Base-by-base conservation (phyloP, 2,113 vertebrate genomes). In the Catharus bicknelli region DNA sequence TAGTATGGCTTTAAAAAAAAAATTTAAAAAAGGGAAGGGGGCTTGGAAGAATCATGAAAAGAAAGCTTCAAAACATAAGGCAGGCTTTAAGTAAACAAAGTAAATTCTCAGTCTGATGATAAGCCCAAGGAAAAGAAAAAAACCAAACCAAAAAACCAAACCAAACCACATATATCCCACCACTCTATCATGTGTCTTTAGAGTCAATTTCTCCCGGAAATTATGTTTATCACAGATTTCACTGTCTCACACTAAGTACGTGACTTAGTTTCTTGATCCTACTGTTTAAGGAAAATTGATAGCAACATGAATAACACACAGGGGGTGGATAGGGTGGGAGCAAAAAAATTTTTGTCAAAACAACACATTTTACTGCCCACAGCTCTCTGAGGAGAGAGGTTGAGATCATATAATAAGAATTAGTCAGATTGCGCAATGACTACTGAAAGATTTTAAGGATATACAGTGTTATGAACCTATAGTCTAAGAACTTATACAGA, bases 301-400 rank as follows among this genome's bases (percentile, higher is more conserved):
- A 85, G 79, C 79, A 95, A 80, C 0, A 4, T 58, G 80, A 96
- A 83, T 80, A 93, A 88, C 34, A 73, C 59, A 66, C 16, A 66
- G 76, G 32, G 51, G 59, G 47, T 42, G 47, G 59, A 80, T 15
- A 80, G 34, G 34, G 63, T 81, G 47, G 59, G 67, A 88, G 18
- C 38, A 66, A 58, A 88, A 90, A 73, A 54, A 47, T 8, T 82
- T 36, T 50, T 80, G 58, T 59, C 64, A 72, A 93, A 96, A 64
- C 61, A 75, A 90, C 57, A 67, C 54, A 83, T 69, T 93, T 93
- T 55, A 58, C 61, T 88, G 86, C 88, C 80, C 76, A 94, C 80
- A 66, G 38, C 45, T 83, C 19, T 88, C 47, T n/a, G 47, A 62
- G 54, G 45, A 73, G 36, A 72, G 36, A 69, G 50, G 54, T 0